A percentile compares a stretch with the other conserved stretches of the same genome.
Evolutionary conservation across 2,113 vertebrate genomes (phyloP).

Genomic region (Orthochromis indermauri): DNA sequence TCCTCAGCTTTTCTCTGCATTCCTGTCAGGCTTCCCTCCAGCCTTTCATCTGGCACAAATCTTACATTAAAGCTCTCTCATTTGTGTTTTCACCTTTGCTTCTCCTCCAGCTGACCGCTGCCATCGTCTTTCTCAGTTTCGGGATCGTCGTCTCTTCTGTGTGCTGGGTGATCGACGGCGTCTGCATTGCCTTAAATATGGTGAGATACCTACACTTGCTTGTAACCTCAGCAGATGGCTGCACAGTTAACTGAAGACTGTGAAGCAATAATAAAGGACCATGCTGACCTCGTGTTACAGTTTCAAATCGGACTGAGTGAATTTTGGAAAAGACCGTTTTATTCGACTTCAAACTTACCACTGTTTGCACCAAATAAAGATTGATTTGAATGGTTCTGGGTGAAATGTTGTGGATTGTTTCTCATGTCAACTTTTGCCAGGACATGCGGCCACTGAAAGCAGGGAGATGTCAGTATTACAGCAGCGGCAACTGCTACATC

Average conservation of each 20-base stretch:
- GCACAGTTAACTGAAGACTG: background rate
- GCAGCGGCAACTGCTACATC: slow-evolving; percentile 60
- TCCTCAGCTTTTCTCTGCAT: background rate
- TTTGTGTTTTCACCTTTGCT: background rate
- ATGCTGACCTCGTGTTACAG: background rate
- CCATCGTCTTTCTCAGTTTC: slow-evolving; percentile 67
- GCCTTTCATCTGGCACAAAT: background rate
- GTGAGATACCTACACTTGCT: slow-evolving; percentile 28
- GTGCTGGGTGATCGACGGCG: slow-evolving; percentile 64
- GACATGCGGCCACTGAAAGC: slow-evolving; percentile 67
- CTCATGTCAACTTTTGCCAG: slow-evolving; percentile 14
- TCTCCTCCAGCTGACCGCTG: slow-evolving; percentile 52
- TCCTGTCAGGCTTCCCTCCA: background rate
- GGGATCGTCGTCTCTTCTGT: slow-evolving; percentile 60
- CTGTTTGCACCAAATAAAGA: background rate
- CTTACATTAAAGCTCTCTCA: background rate
- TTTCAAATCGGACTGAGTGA: background rate
- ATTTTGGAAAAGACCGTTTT: background rate
- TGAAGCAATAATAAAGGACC: background rate
- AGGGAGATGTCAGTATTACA: slow-evolving; percentile 68
- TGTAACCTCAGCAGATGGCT: background rate
- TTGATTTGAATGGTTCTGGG: background rate
- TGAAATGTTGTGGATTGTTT: background rate
- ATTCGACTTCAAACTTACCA: background rate
- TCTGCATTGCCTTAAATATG: slow-evolving; percentile 55